Evolutionary conservation across 2,888 invertebrate species (phyloP), one percentile per base, ranked within the genome.

Genomic region (Oscheius onirici): DNA sequence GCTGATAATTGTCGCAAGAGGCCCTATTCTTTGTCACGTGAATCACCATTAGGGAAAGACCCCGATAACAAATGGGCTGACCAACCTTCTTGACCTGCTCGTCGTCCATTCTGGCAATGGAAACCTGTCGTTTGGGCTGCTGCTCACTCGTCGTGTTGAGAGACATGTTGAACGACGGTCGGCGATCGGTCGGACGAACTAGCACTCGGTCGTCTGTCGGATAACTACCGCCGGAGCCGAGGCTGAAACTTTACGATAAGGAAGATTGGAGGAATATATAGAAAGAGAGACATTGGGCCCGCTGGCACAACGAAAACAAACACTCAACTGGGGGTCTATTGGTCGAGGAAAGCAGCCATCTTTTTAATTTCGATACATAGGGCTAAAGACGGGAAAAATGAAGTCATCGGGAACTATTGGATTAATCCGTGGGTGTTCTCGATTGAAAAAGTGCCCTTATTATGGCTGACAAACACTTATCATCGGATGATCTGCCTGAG

Each of bases 101-200:
- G 57, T 73, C 52, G 63, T 69, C 13, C 52, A 63, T n/a, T 51
- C 71, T 63, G 22, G 63, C 63, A 34, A 71, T 74, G 41, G 78
- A 73, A 6, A 79, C 67, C 26, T 71, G 71, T 40, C 71, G 51
- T 46, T 75, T 73, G 60, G 34, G 34, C 34, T 78, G 69, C 43
- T 74, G n/a, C n/a, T n/a, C n/a, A n/a, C n/a, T 76, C 28, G 69
- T 63, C 24, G 76, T 34, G 54, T 76, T 72, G 69, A 74, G 60
- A 20, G 61, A 49, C 65, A 65, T 65, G 22, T 66, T 54, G 54
- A 66, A 66, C 28, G 66, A 66, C 10, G 52, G 41, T 52, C 66
- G 66, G 34, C 52, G 51, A 28, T 3, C 24, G 41, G 60, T 60
- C 24, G 60, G 60, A 22, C 44, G 43, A 17, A 20, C 60, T 24